Percentiles rank a stretch among this genome's conserved stretches.
These are phyloP conservation scores for Echinometra lucunter DNA, from an alignment of 53 echinoderm and acorn worm species.

Conservation along the genomic window DNA sequence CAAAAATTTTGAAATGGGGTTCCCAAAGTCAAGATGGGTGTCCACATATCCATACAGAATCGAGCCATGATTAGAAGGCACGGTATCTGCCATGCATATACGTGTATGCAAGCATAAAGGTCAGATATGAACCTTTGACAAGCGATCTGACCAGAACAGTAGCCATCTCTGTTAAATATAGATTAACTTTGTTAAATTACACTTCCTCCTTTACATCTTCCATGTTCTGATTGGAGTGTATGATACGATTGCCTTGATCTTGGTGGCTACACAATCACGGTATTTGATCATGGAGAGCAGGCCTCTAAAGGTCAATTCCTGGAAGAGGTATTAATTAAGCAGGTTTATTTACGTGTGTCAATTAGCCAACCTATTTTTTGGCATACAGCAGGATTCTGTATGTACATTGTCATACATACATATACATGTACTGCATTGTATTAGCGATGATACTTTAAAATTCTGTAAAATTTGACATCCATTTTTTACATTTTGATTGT, in stretches of 20 bases:
- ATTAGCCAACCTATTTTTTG: neutral
- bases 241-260: neutral
- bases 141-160: neutral
- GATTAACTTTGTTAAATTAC: slow-evolving; percentile 29
- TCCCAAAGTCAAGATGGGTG: too few species aligned
- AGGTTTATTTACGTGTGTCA: neutral
- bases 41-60: too few species aligned
- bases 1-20: too few species aligned
- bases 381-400: neutral
- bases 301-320: slow-evolving; percentile 32
- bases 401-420: too few species aligned
- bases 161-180: slow-evolving; percentile 4
- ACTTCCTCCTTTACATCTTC: neutral
- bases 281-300: slow-evolving; percentile 13
- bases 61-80: too few species aligned
- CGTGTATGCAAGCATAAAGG: neutral
- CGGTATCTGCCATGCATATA: too few species aligned
- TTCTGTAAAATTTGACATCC: too few species aligned
- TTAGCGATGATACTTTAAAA: too few species aligned
- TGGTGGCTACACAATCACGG: slow-evolving; percentile 25
- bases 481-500: too few species aligned
- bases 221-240: neutral
- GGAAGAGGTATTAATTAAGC: slow-evolving; percentile 32
- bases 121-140: neutral
- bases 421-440: neutral